Conservation (phyloP, 30 jellyfish, hydroid and myxozoan species). For the Catostylus mosaicus region DNA sequence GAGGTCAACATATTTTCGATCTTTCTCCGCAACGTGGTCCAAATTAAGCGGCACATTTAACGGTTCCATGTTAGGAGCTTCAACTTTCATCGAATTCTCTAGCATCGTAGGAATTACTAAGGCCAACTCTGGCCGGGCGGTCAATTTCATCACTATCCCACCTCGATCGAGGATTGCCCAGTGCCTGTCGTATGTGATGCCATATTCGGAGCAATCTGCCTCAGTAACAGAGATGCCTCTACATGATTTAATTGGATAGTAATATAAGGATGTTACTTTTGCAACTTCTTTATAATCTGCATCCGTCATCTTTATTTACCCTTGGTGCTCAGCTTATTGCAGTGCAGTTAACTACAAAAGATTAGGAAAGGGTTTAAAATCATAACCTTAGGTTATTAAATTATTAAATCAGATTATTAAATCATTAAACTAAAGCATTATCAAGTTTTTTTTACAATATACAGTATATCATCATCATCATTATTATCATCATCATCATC, state of each 20-base stretch:
- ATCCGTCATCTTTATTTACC: too few relatives aligned
- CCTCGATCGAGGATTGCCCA: conserved; percentile 49
- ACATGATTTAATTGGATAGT: conserved; percentile 60
- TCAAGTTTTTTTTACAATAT: too few relatives aligned
- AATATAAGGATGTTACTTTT: conserved; percentile 19
- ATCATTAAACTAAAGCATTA: too few relatives aligned
- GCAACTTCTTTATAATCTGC: conserved; percentile 33
- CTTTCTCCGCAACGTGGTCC: neutral
- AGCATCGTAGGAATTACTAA: conserved; percentile 29
- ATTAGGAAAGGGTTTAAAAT: too few relatives aligned
- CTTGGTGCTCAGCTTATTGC: too few relatives aligned
- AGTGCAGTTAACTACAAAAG: too few relatives aligned
- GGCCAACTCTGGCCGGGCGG: conserved; percentile 45
- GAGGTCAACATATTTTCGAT: conserved; percentile 11
- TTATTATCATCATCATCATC: too few relatives aligned
- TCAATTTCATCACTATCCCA: conserved; percentile 6
- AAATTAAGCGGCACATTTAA: conserved; percentile 1
- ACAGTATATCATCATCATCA: too few relatives aligned
- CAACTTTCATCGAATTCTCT: conserved; percentile 26
- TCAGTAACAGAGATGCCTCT: conserved; percentile 16
- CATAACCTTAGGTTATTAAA: neutral
- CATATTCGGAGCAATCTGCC: conserved; percentile 48
- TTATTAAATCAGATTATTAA: too few relatives aligned
- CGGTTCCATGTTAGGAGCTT: conserved; percentile 64
- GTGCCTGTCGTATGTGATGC: conserved; percentile 59